Evolutionary conservation across 1,140 invertebrate genomes (phyloP).

Genomic region (Cyclina sinensis): DNA sequence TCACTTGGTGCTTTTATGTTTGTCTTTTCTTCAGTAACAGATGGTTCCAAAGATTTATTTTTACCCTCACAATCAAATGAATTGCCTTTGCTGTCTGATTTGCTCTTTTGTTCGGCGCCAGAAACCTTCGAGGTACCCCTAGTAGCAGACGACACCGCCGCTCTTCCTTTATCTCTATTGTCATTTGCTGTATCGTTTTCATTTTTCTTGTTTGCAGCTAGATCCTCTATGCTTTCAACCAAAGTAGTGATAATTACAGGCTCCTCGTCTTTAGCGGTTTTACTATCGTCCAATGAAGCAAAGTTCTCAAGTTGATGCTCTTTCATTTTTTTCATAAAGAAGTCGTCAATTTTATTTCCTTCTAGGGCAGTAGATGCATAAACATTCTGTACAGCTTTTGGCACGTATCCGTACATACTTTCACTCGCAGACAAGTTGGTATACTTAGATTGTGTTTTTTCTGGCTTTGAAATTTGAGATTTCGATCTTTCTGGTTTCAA

Average conservation of each 20-base stretch:
- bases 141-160: no score
- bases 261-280: neutral
- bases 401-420: conserved; percentile 77
- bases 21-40: no score
- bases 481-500: conserved; percentile 2
- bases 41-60: no score
- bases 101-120: no score
- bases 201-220: neutral
- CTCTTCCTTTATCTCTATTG: no score
- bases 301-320: conserved; percentile 17
- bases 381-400: conserved; percentile 72
- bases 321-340: conserved; percentile 43
- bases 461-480: neutral
- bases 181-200: neutral
- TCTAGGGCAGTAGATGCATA: conserved; percentile 72
- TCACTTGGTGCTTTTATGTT: no score
- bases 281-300: neutral
- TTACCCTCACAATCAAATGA: no score
- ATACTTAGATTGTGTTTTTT: conserved; percentile 13
- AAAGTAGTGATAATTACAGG: conserved; percentile 32
- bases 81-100: no score
- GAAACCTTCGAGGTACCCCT: no score
- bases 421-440: conserved; percentile 19
- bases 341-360: conserved; percentile 73
- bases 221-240: conserved; percentile 6